Evolutionary conservation across 2,113 vertebrate genomes (phyloP).

Genomic region (Ariopsis seemanni): DNA sequence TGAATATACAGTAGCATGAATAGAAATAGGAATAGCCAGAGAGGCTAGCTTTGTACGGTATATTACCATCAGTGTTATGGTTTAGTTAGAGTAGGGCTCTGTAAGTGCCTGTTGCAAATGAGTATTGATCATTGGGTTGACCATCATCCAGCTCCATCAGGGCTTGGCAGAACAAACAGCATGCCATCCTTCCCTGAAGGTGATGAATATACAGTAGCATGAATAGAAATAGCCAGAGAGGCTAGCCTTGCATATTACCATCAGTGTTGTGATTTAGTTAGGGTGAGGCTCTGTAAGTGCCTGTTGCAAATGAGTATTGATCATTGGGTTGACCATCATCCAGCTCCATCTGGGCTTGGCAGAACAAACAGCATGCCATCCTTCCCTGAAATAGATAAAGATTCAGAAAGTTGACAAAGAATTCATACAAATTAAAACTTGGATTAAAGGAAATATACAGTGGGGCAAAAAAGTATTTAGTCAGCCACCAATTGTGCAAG

Average conservation of each 20-base stretch:
- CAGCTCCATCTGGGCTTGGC: not conserved
- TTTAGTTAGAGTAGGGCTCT: not conserved
- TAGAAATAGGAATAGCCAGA: not conserved
- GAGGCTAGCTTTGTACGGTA: not conserved
- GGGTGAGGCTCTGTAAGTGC: not conserved
- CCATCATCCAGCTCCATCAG: not conserved
- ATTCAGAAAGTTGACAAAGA: not conserved
- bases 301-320: conserved; percentile 2
- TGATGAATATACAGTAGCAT: not conserved
- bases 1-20: not conserved
- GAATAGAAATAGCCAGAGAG: not conserved
- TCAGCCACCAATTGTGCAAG: no score
- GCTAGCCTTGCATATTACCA: not conserved
- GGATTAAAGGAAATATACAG: no score
- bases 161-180: not conserved
- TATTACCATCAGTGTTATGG: not conserved
- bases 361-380: not conserved
- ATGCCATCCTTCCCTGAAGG: not conserved
- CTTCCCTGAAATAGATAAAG: not conserved
- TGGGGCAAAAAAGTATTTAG: no score
- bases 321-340: not conserved
- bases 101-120: not conserved
- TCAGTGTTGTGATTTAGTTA: not conserved
- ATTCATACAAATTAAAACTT: not conserved
- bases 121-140: conserved; percentile 4